These are phyloP conservation scores for Bombus pascuorum DNA, from an alignment of 1,140 invertebrate genomes.

Conservation along the genomic window DNA sequence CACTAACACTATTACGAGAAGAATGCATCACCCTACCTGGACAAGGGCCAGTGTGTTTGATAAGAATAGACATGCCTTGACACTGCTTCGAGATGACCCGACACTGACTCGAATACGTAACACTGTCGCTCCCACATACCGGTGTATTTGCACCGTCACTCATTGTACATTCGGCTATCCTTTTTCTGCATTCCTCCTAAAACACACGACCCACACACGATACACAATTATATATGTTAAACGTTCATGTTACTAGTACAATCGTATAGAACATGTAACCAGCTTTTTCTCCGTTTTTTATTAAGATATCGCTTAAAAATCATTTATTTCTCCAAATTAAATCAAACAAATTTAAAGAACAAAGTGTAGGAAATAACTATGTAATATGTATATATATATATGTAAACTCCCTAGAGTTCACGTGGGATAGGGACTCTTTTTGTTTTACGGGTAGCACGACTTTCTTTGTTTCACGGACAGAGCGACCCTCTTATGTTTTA, in stretches of 20 bases:
- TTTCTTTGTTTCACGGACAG: too few relatives aligned
- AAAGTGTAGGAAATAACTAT: too few relatives aligned
- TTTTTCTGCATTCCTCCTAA: conserved; percentile 80
- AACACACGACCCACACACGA: conserved; percentile 35
- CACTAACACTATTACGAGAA: conserved; percentile 24
- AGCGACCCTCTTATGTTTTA: too few relatives aligned
- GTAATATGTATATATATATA: too few relatives aligned
- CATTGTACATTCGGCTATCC: conserved; percentile 78
- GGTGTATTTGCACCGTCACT: conserved; percentile 75
- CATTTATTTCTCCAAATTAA: too few relatives aligned
- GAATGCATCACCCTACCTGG: conserved; percentile 81
- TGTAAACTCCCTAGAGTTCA: too few relatives aligned
- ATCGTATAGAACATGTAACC: too few relatives aligned
- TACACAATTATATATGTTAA: not conserved
- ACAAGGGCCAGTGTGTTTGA: conserved; percentile 89
- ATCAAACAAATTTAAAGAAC: too few relatives aligned
- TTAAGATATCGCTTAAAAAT: too few relatives aligned
- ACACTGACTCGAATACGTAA: conserved; percentile 90
- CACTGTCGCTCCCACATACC: conserved; percentile 91
- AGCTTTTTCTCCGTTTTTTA: too few relatives aligned
- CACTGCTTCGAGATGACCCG: conserved; percentile 89
- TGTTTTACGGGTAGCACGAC: too few relatives aligned
- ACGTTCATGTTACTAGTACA: not conserved
- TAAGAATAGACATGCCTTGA: conserved; percentile 85
- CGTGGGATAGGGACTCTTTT: too few relatives aligned